A percentile compares a stretch with the other conserved stretches of the same genome.
Evolutionary conservation across 2,888 invertebrate species (phyloP).

Genomic region (Mongoloraphidia duomilia): DNA sequence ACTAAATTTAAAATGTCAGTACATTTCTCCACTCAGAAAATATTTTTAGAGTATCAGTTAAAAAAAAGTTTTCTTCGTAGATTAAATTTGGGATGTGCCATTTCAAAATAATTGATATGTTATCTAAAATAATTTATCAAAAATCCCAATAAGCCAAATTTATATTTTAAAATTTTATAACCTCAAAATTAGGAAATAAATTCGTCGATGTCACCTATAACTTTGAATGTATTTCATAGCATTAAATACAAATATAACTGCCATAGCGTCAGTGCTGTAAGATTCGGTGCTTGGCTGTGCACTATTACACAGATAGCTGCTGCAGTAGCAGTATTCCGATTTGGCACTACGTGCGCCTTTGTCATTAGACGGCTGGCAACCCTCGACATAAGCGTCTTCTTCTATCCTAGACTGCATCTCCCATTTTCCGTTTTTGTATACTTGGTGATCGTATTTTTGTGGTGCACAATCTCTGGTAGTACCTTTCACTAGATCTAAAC

Average conservation of each 20-base stretch:
- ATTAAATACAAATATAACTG: conserved; percentile 45
- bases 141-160: no score
- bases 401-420: conserved; percentile 45
- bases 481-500: conserved; percentile 42
- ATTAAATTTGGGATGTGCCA: no score
- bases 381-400: conserved; percentile 51
- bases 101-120: no score
- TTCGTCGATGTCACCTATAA: not conserved
- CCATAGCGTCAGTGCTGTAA: conserved; percentile 42
- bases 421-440: conserved; percentile 49
- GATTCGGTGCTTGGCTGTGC: conserved; percentile 15
- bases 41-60: no score
- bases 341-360: conserved; percentile 45
- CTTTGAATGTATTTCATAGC: conserved; percentile 33
- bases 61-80: no score
- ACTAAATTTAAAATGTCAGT: no score
- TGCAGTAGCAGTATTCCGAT: conserved; percentile 63
- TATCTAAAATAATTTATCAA: no score
- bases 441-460: conserved; percentile 51
- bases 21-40: no score
- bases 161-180: no score
- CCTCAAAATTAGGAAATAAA: no score
- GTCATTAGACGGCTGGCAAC: conserved; percentile 48
- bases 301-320: conserved; percentile 57
- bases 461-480: conserved; percentile 58